Evolutionary conservation across 2,888 invertebrate species (phyloP).

Genomic region (Invenusta paracnida): DNA sequence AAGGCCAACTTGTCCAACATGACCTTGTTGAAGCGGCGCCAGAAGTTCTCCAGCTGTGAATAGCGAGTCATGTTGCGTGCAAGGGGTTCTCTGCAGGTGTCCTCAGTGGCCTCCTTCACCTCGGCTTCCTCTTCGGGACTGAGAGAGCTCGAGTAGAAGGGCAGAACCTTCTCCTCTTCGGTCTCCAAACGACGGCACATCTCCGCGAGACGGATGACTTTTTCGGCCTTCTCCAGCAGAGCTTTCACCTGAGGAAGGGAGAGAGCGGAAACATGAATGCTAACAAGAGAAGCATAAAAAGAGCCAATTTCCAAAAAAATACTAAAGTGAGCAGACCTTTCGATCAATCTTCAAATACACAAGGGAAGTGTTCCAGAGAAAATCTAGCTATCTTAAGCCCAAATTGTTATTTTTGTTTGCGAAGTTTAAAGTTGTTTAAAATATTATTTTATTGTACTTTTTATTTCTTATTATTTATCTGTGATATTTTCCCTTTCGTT

Average conservation of each 20-base stretch:
- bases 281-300: too few species aligned
- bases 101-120: conserved; percentile 53
- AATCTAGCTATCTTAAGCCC: too few species aligned
- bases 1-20: conserved; percentile 64
- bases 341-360: too few species aligned
- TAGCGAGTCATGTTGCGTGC: conserved; percentile 60
- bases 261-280: too few species aligned
- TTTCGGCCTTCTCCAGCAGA: conserved; percentile 39
- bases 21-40: conserved; percentile 66
- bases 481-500: too few species aligned
- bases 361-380: too few species aligned
- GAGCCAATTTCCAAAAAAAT: too few species aligned
- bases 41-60: conserved; percentile 67
- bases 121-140: conserved; percentile 58
- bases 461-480: too few species aligned
- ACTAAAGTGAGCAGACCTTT: too few species aligned
- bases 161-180: conserved; percentile 61
- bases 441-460: too few species aligned
- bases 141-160: conserved; percentile 59
- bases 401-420: too few species aligned
- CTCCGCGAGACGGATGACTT: conserved; percentile 47
- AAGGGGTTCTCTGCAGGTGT: conserved; percentile 54
- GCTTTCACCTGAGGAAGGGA: conserved; percentile 52
- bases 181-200: conserved; percentile 60
- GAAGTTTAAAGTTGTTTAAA: too few species aligned